Conservation (phyloP, 1,140 invertebrate species). For the Zeugodacus cucurbitae region DNA sequence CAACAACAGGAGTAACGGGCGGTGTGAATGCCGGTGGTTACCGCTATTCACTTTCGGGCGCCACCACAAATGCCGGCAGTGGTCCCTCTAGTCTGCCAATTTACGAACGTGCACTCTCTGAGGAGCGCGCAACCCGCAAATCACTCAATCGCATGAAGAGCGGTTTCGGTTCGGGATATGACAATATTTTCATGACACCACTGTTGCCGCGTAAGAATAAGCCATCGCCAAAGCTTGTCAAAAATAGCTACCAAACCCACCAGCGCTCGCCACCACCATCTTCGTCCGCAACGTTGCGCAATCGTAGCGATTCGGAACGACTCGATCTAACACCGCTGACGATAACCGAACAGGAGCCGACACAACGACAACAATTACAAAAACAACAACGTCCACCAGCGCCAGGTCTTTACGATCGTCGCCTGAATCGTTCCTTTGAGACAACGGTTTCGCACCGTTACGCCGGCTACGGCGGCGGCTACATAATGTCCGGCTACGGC, state of each 20-base stretch:
- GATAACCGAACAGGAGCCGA: neutral
- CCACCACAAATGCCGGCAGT: conserved; percentile 25
- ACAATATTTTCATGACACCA: conserved; percentile 63
- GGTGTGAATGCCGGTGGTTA: conserved; percentile 45
- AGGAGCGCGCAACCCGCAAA: conserved; percentile 60
- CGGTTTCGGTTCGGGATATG: conserved; percentile 63
- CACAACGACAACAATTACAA: neutral
- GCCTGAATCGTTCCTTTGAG: conserved; percentile 64
- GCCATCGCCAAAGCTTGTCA: conserved; percentile 52
- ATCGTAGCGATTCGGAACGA: conserved; percentile 38
- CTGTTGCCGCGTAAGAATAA: conserved; percentile 62
- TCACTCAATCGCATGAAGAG: conserved; percentile 62
- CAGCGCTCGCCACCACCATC: conserved; percentile 51
- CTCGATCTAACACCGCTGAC: neutral
- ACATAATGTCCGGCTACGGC: conserved; percentile 52
- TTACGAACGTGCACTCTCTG: conserved; percentile 60
- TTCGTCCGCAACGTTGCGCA: conserved; percentile 11
- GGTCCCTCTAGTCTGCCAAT: conserved; percentile 23
- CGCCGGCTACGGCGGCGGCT: conserved; percentile 60
- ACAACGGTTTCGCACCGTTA: conserved; percentile 61
- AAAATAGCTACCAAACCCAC: conserved; percentile 42
- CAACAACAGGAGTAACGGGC: neutral
- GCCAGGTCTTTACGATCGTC: conserved; percentile 62
- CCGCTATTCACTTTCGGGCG: conserved; percentile 51
- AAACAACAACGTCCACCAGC: neutral